Base-by-base conservation (phyloP, 2,113 vertebrate genomes). In the Platanista minor region DNA sequence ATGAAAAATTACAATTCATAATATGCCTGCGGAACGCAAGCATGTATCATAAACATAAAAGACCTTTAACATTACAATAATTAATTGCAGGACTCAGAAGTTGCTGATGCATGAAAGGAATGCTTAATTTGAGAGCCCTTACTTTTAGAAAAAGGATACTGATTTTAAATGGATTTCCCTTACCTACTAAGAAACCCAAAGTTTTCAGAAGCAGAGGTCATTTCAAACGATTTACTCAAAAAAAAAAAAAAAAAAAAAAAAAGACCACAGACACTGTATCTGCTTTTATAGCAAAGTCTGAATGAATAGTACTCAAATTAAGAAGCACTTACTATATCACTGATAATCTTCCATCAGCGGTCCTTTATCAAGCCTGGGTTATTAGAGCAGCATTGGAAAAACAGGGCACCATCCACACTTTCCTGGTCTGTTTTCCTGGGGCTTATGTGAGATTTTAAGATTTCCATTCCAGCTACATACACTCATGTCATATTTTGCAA, bases 1-100 rank as follows among this genome's bases (percentile, higher is more conserved):
- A 97, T 97, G 94, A 96, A 98, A 98, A 96, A 96, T 96, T 97
- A 97, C 80, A 91, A 96, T 97, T 97, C 90, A 85, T 90, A 97
- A 97, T 93, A 94, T 83, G 93, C 33, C 71, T 94, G 52, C 43
- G 21, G 62, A 87, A 96, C 0, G 54, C 29, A 80, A 93, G 89
- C 1, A 0, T 57, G 87, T 93, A 93, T 93, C 97, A 97, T 97
- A 96, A 97, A 97, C 96, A 98, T 71, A 54, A 94, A 97, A 96
- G 97, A 97, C 89, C 96, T 98, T 98, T 97, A 97, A 95, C 95
- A 90, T 95, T 90, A 81, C 1, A 80, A 52, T 96, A 97, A 98
- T 98, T 98, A 97, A 98, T 95, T 90, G 95, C 91, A 69, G 77
- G 93, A 94, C 75, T 91, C 69, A 20, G 86, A 95, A 97, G 77